Base-by-base conservation (phyloP, 2,888 invertebrate species). In the Athripsodes cinereus region DNA sequence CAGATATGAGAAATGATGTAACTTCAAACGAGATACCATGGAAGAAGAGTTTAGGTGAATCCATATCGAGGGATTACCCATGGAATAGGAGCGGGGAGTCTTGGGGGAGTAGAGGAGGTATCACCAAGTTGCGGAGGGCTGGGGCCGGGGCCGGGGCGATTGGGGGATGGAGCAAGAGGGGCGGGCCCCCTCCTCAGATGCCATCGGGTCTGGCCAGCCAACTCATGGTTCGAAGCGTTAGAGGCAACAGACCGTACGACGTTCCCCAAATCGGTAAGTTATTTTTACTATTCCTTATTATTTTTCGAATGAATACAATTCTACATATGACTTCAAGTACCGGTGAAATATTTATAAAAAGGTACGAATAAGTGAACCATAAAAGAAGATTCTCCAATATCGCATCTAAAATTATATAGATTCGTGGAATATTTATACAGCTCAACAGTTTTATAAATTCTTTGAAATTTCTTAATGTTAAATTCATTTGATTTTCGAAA, bases 261-360 rank as follows among this genome's bases (percentile, higher is more conserved):
- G 90, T 91, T 65, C 91, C 91, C 66, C 90, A 90, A 79, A 90
- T 91, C 70, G 90, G 91, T 91, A 69, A 83, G 84, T 81, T 40
- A 13, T 40, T 40, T 40, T 40, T 13, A 40, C 31, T 40, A n/a
- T 40, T 8, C 3, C 13, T 40, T 8, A 16, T 5, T 8, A 3
- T 8, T n/a, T 40, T 40, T 13, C 40, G 2, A 40, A 8, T 16
- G 40, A 13, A n/a, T 40, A 13, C 40, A 40, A 40, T 40, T 5
- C 13, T 16, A 40, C 13, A 40, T 40, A 8, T 13, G 2, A 16
- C 16, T 5, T 3, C 26, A 26, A 26, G 26, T 26, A 26, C 26
- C 26, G 26, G 26, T 6, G 3, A 26, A 26, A 26, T 6, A 10
- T 26, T 26, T 26, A 26, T 26, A 26, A 26, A 26, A 26, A n/a